phyloP scores from a whole-genome alignment of 2,113 vertebrate genomes.

The Pygathrix nemaeus region DNA sequence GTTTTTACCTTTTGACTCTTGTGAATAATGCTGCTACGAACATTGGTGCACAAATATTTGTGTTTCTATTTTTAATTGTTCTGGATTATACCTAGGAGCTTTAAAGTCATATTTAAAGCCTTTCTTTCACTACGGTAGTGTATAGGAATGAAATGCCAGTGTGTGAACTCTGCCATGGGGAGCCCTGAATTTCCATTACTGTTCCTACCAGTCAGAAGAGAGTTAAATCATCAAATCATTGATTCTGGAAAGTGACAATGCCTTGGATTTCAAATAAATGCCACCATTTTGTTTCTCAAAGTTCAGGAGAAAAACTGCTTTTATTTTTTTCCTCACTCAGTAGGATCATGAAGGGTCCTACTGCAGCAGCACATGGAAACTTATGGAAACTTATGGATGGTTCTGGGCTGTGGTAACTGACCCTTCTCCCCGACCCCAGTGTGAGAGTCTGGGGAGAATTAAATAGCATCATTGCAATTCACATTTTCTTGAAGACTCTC shows the following conservation, averaged over 20 bases:
- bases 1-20: neutral
- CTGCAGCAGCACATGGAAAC: neutral
- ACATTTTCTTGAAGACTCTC: neutral
- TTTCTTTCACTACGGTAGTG: neutral
- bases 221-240: neutral
- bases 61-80: neutral
- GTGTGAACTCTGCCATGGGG: fast-evolving
- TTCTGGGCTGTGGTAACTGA: neutral
- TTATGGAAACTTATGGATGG: neutral
- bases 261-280: neutral
- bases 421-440: neutral
- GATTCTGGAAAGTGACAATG: neutral
- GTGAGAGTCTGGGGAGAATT: neutral
- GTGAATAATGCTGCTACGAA: neutral
- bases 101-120: neutral
- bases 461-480: neutral
- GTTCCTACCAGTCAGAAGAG: neutral
- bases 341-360: neutral
- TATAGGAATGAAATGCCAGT: neutral
- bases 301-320: neutral
- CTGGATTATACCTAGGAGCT: neutral
- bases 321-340: neutral
- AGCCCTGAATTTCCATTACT: neutral
- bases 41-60: neutral
- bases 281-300: neutral